phyloP scores from a whole-genome alignment of 1,140 invertebrate genomes.

The Drosophila nasuta region DNA sequence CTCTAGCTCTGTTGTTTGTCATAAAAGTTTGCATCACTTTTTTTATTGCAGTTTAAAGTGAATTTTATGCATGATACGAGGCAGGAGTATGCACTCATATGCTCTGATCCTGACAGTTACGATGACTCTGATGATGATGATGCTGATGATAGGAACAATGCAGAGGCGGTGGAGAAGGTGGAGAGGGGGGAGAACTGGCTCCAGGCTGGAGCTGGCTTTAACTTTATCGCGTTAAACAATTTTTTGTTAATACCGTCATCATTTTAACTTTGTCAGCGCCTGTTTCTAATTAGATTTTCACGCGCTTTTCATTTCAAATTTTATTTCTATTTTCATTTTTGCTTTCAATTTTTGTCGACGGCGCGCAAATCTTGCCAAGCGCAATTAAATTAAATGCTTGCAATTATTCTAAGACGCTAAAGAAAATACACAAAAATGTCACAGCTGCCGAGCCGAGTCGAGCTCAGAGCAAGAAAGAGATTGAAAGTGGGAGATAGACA shows the following conservation, averaged over 20 bases:
- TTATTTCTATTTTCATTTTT: constrained; percentile 32
- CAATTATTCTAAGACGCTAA: constrained; percentile 77
- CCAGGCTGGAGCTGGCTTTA: constrained; percentile 35
- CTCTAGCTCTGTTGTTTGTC: constrained; percentile 11
- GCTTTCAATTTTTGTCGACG: constrained; percentile 27
- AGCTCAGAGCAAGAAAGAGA: constrained; percentile 1
- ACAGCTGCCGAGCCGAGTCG: background rate
- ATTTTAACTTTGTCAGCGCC: constrained; percentile 69
- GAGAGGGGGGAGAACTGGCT: too few relatives aligned
- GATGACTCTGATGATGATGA: background rate
- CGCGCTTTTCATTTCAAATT: constrained; percentile 63
- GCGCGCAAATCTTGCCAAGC: constrained; percentile 63
- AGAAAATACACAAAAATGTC: constrained; percentile 63
- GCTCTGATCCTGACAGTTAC: constrained; percentile 56
- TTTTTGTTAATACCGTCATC: constrained; percentile 46
- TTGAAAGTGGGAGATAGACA: background rate
- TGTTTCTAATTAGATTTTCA: constrained; percentile 76
- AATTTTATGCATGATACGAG: constrained; percentile 58
- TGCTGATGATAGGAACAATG: background rate
- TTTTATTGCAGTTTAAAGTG: constrained; percentile 80
- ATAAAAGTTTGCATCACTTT: constrained; percentile 66
- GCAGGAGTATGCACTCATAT: constrained; percentile 52
- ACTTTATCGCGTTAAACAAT: constrained; percentile 63
- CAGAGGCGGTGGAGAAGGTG: background rate
- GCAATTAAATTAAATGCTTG: constrained; percentile 82